A percentile compares a stretch with the other conserved stretches of the same genome.
Conservation (phyloP, 2,113 vertebrate genomes). For the Actinemys pallida region DNA sequence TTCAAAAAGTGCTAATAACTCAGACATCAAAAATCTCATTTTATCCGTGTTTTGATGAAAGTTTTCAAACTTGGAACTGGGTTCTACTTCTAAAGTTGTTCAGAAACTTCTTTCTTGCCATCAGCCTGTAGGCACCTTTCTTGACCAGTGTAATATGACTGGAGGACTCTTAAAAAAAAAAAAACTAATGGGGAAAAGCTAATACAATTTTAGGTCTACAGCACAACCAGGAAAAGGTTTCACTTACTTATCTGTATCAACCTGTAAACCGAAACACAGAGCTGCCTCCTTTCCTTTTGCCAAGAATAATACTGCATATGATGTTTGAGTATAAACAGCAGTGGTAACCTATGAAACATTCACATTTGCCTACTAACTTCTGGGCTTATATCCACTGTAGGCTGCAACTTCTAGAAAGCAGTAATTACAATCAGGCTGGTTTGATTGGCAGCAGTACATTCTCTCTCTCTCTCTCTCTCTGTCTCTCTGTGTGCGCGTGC, state of each 20-base stretch:
- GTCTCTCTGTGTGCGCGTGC: not conserved
- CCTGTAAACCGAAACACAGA: not conserved
- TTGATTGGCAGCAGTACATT: not conserved
- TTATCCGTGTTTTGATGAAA: not conserved
- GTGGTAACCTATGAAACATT: no score
- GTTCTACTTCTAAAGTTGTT: not conserved
- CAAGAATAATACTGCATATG: no score
- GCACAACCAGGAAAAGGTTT: no score
- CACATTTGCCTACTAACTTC: no score
- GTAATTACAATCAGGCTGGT: no score
- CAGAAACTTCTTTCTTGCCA: slow-evolving; percentile 20
- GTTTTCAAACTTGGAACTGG: slow-evolving; percentile 9
- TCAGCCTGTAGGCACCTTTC: slow-evolving; percentile 12
- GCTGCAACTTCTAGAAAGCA: no score
- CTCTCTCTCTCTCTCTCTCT: no score
- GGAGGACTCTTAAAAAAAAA: slow-evolving; percentile 47
- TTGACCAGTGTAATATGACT: slow-evolving; percentile 64
- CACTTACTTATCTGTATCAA: no score
- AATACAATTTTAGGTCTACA: no score
- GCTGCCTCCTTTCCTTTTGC: not conserved
- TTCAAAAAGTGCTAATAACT: not conserved
- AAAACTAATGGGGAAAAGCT: slow-evolving; percentile 37
- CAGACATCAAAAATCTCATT: slow-evolving; percentile 2
- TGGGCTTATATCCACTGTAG: no score
- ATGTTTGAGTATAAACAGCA: no score